These are phyloP conservation scores for Catharus fuscescens DNA, from an alignment of 2,113 vertebrate species.

Conservation along the genomic window DNA sequence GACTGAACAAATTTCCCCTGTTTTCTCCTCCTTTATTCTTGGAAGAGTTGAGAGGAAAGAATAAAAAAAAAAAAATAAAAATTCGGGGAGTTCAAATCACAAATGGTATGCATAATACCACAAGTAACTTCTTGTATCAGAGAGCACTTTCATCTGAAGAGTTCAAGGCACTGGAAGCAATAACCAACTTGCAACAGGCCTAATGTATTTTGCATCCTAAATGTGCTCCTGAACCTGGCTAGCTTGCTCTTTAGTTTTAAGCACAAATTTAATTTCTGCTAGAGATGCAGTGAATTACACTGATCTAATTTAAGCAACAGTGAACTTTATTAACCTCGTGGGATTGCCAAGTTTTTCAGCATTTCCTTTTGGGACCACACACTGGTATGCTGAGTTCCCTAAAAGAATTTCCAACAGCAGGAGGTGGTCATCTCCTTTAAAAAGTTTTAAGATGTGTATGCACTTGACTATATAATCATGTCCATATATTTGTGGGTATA, in stretches of 20 bases:
- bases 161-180: neutral
- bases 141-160: neutral
- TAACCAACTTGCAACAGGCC: neutral
- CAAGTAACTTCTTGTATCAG: neutral
- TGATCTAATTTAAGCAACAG: slow-evolving; percentile 71
- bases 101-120: neutral
- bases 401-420: slow-evolving; percentile 6
- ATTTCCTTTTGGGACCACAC: slow-evolving; percentile 32
- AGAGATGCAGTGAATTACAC: slow-evolving; percentile 56
- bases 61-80: neutral
- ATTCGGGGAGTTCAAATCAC: neutral
- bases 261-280: slow-evolving; percentile 67
- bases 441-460: neutral
- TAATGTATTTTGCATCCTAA: slow-evolving; percentile 48
- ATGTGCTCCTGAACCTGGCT: slow-evolving; percentile 27
- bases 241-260: slow-evolving; percentile 57
- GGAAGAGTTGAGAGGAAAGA: neutral
- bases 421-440: neutral
- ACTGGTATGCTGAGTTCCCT: neutral
- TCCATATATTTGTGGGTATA: neutral
- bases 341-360: slow-evolving; percentile 49
- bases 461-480: neutral
- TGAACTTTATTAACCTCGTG: slow-evolving; percentile 69
- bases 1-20: neutral
- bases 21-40: neutral